Evolutionary conservation across 1,140 invertebrate species (phyloP).

Genomic region (Hypsibius dujardini): DNA sequence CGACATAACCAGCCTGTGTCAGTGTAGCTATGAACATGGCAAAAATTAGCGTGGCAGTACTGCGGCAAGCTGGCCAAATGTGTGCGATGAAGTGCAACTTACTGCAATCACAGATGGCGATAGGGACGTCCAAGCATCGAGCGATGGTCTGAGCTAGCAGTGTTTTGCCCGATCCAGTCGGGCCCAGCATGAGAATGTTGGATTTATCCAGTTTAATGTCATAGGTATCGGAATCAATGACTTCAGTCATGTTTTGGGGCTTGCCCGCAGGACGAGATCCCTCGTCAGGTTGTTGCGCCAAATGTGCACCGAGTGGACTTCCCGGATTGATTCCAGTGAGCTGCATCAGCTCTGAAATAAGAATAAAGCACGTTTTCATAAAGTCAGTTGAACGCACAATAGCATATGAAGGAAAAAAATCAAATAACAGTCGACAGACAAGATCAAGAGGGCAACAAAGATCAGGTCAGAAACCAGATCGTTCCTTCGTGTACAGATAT

Average conservation of each 20-base stretch:
- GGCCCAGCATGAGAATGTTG: conserved; percentile 87
- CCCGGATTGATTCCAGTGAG: conserved; percentile 56
- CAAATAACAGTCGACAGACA: no score
- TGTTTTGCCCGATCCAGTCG: conserved; percentile 95
- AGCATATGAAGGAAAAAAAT: no score
- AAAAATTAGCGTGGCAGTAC: no score
- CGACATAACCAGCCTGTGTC: conserved; percentile 97
- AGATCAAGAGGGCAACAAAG: no score
- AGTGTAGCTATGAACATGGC: no score
- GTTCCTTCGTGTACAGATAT: no score
- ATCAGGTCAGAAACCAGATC: no score
- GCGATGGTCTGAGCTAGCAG: conserved; percentile 91
- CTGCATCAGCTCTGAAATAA: conserved; percentile 56
- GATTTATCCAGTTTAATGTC: conserved; percentile 86
- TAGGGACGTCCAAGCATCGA: conserved; percentile 71
- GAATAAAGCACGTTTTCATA: no score
- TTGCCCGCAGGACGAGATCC: background rate
- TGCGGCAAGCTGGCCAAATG: no score
- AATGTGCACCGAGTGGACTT: conserved; percentile 35
- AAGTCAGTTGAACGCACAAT: no score
- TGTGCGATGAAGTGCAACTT: no score
- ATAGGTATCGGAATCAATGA: conserved; percentile 63
- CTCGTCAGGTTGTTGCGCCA: conserved; percentile 27
- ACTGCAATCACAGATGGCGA: conserved; percentile 98
- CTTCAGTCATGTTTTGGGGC: conserved; percentile 37